A percentile compares a stretch with the other conserved stretches of the same genome.
phyloP scores from a whole-genome alignment of 2,113 vertebrate genomes.

The Rutilus rutilus region DNA sequence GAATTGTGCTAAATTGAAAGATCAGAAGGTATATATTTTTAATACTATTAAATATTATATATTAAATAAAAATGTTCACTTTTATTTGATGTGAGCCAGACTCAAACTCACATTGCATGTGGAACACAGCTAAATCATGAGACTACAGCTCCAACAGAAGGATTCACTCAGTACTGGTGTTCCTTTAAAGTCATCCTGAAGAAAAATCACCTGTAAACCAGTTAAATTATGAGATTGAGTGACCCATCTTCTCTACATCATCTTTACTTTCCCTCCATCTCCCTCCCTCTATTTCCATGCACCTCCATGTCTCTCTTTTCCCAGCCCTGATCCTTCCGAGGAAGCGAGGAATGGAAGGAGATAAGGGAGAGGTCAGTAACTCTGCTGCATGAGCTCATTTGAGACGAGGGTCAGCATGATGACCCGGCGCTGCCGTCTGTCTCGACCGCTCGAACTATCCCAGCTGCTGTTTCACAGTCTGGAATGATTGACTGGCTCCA shows the following conservation, averaged over 20 bases:
- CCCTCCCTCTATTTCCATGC: background rate
- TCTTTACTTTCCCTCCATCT: background rate
- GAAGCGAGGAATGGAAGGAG: conserved; percentile 16
- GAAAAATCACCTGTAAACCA: background rate
- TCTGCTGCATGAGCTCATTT: conserved; percentile 43
- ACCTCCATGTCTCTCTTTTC: background rate
- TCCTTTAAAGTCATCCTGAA: background rate
- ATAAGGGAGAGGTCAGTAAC: conserved; percentile 40
- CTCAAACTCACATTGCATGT: too few relatives aligned
- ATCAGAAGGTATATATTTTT: too few relatives aligned
- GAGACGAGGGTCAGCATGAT: conserved; percentile 38
- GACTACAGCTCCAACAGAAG: background rate
- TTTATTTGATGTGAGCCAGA: too few relatives aligned
- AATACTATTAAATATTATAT: too few relatives aligned
- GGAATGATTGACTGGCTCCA: conserved; percentile 30
- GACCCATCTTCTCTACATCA: background rate
- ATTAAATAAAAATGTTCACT: too few relatives aligned
- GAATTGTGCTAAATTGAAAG: background rate
- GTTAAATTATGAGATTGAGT: background rate
- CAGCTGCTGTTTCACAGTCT: conserved; percentile 38
- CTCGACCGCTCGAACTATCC: conserved; percentile 24
- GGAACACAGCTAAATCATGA: background rate
- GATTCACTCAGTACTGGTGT: background rate
- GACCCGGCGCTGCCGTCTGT: background rate
- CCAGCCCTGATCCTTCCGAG: conserved; percentile 4